Base-by-base conservation (phyloP, 2,797 vertebrate genomes). In the Myotis planiceps region DNA sequence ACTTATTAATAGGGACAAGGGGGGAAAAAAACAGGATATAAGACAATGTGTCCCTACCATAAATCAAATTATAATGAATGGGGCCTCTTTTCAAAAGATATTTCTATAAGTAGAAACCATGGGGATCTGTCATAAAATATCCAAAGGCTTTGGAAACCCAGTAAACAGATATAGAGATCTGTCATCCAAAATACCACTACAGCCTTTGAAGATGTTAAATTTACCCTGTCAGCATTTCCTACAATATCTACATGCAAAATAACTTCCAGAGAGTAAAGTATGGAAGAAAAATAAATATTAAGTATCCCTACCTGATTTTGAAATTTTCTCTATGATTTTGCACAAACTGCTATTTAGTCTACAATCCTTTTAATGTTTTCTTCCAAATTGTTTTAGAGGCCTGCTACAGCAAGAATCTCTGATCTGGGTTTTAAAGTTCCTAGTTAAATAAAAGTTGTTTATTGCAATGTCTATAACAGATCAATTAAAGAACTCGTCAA, bases 401-500 rank as follows among this genome's bases (percentile, higher is more conserved):
- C 19, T 87, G 81, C 37, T 76, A 65, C 10, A 90, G 25, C 6
- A 74, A 84, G 66, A 87, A 69, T 74, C 60, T 29, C 42, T 90
- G 39, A 10, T 19, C 68, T 95, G 45, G 23, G 69, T 85, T 96
- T 96, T 71, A 92, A 93, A 94, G 45, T 76, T 29, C 72, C 34
- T 23, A 75, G 9, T 14, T 91, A 84, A 83, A 69, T 42, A 93
- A 34, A 82, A 18, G 14, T 58, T 3, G 16, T 88, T 95, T 34
- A 84, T 21, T 34, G 49, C 39, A 78, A 34, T 74, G 58, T 88
- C 16, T 18, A 34, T 45, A 78, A 68, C 47, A 69, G 45, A 29
- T 94, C 92, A 93, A 94, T 97, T 96, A 93, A 94, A 94, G 10
- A 49, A 72, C 47, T 76, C 39, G 63, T 94, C 60, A 65, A 84